These are phyloP conservation scores for Hipparchia semele DNA, from an alignment of 2,888 invertebrate genomes.

Conservation along the genomic window DNA sequence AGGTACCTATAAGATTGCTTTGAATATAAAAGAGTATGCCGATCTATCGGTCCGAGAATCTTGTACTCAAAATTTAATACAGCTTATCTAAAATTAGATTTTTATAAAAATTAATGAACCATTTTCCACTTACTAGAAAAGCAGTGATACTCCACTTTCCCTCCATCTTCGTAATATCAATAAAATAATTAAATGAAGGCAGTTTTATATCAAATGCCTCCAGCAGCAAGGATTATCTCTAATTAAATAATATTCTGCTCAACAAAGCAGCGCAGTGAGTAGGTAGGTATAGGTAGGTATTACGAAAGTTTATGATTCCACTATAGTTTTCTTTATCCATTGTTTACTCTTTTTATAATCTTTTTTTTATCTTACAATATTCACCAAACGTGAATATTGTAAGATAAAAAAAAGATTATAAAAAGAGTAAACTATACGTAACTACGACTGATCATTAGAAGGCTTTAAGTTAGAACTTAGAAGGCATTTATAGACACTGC, in stretches of 20 bases:
- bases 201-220: constrained; percentile 39
- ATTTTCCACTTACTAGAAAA: constrained; percentile 56
- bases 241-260: constrained; percentile 17
- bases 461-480: too few species aligned
- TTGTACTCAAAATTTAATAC: too few species aligned
- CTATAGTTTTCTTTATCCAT: constrained; percentile 19
- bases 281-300: background rate
- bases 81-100: too few species aligned
- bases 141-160: constrained; percentile 43
- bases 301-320: constrained; percentile 12
- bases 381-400: too few species aligned
- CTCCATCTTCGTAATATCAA: constrained; percentile 48
- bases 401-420: too few species aligned
- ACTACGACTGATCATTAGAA: too few species aligned
- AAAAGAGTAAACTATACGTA: too few species aligned
- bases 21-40: too few species aligned
- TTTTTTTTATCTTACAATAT: background rate
- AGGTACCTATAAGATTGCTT: too few species aligned
- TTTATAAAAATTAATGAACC: constrained; percentile 5
- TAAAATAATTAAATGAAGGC: constrained; percentile 27
- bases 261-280: constrained; percentile 15
- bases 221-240: constrained; percentile 31
- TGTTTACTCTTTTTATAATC: constrained; percentile 11
- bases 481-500: too few species aligned
- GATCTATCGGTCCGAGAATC: too few species aligned